Conservation (phyloP, 1,140 invertebrate genomes). For the Atta colombica region DNA sequence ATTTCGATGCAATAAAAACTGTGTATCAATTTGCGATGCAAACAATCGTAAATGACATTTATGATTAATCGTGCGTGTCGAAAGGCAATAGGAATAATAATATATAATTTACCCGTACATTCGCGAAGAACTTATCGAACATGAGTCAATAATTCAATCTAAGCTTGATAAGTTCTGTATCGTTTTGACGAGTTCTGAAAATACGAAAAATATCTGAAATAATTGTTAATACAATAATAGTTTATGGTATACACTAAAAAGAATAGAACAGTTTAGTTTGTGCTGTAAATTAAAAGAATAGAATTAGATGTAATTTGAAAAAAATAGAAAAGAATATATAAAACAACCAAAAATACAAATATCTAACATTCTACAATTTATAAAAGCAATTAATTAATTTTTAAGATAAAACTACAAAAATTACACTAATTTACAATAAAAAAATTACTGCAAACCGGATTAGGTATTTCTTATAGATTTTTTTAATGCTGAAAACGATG, state of each 20-base stretch:
- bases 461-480: too few relatives aligned
- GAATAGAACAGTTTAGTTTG: too few relatives aligned
- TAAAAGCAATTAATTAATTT: not conserved
- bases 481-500: too few relatives aligned
- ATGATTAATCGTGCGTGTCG: not conserved
- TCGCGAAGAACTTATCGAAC: not conserved
- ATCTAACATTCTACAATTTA: slow-evolving; percentile 8
- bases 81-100: not conserved
- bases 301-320: too few relatives aligned
- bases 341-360: not conserved
- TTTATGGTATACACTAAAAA: not conserved
- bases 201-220: slow-evolving; percentile 49
- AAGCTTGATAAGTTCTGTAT: not conserved
- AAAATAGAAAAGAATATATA: not conserved
- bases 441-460: too few relatives aligned
- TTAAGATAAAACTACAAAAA: too few relatives aligned
- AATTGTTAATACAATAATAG: not conserved
- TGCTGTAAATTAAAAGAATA: too few relatives aligned
- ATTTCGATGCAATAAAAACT: not conserved
- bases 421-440: too few relatives aligned
- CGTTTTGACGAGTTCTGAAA: slow-evolving; percentile 46
- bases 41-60: not conserved
- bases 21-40: not conserved
- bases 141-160: slow-evolving; percentile 21
- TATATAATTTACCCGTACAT: slow-evolving; percentile 12